Percentiles rank a stretch among this genome's conserved stretches.
phyloP scores from a whole-genome alignment of 1,140 invertebrate species.

The Cotesia glomerata region DNA sequence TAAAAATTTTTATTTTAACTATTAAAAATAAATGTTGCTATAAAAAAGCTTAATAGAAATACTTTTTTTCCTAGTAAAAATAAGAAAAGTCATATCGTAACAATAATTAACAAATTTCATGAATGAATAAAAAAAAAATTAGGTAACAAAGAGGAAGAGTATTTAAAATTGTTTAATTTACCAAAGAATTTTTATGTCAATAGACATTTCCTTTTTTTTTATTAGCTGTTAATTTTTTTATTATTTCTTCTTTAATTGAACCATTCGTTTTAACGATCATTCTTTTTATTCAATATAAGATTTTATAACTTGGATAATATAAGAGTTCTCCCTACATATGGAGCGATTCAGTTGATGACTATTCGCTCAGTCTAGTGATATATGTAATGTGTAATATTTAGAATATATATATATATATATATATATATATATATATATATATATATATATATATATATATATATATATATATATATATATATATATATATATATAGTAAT shows the following conservation, averaged over 20 bases:
- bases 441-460: background rate
- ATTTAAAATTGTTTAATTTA: constrained; percentile 11
- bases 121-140: background rate
- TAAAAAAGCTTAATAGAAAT: no score
- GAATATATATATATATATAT: background rate
- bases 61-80: no score
- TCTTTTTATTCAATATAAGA: background rate
- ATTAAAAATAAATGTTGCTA: no score
- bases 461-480: background rate
- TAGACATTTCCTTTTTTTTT: constrained; percentile 28
- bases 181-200: constrained; percentile 13
- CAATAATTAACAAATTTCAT: background rate
- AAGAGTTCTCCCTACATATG: constrained; percentile 30
- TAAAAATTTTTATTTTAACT: background rate
- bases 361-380: background rate
- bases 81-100: background rate
- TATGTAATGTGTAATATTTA: background rate
- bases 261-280: background rate
- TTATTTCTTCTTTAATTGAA: constrained; percentile 19
- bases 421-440: background rate
- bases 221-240: no score
- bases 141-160: constrained; percentile 6
- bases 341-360: constrained; percentile 37
- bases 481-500: background rate
- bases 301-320: background rate